A percentile compares a stretch with the other conserved stretches of the same genome.
Conservation (phyloP, 2,113 vertebrate species). For the Forbesichthys agassizii region DNA sequence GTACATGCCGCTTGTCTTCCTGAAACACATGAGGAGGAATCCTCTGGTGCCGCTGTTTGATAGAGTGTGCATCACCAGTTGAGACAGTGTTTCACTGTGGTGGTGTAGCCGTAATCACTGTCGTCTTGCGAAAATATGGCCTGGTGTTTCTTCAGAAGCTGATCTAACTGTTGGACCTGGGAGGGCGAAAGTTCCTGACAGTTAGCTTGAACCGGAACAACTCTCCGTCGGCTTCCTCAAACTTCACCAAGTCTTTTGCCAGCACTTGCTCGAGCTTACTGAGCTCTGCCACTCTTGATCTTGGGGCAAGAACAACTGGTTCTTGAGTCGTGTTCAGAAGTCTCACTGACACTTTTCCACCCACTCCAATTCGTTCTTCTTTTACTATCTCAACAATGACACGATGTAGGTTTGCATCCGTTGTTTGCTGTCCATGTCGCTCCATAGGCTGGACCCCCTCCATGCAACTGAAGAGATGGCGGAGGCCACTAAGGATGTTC, state of each 20-base stretch:
- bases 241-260: slow-evolving; percentile 4
- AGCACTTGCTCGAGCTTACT: slow-evolving; percentile 8
- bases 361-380: not conserved
- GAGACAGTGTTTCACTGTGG: not conserved
- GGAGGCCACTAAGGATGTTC: slow-evolving; percentile 24
- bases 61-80: slow-evolving; percentile 1
- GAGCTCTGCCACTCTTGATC: not conserved
- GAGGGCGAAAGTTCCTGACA: not conserved
- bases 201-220: slow-evolving; percentile 14
- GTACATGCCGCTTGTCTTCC: slow-evolving; percentile 1
- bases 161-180: not conserved
- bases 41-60: slow-evolving; percentile 14
- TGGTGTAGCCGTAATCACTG: slow-evolving; percentile 5
- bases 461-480: not conserved
- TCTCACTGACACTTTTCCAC: slow-evolving; percentile 12
- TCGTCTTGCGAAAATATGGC: slow-evolving; percentile 8
- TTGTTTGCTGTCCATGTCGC: not conserved
- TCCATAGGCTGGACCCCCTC: slow-evolving; percentile 5
- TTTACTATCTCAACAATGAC: not conserved
- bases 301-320: slow-evolving; percentile 4
- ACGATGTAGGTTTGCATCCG: not conserved
- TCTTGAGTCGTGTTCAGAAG: slow-evolving; percentile 26
- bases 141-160: not conserved
- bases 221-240: slow-evolving; percentile 17
- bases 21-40: slow-evolving; percentile 2